Conservation (phyloP, 2,888 invertebrate species). For the Doris montereyensis region DNA sequence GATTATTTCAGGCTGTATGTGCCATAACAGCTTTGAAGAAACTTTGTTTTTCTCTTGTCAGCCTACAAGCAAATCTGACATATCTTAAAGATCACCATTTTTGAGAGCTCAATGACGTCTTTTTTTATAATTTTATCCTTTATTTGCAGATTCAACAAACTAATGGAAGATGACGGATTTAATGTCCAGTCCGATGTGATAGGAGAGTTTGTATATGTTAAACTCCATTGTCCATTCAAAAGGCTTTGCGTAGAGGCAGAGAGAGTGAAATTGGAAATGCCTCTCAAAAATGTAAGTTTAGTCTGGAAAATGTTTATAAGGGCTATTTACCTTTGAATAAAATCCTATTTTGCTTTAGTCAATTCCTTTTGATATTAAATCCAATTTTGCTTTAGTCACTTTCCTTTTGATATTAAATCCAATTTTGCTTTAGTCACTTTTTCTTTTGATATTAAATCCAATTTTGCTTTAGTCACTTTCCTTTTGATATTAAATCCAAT, state of each 20-base stretch:
- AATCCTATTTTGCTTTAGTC: no score
- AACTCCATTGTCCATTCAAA: conserved; percentile 68
- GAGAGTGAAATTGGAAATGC: conserved; percentile 69
- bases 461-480: no score
- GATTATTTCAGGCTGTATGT: no score
- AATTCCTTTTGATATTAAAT: no score
- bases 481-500: no score
- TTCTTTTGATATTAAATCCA: no score
- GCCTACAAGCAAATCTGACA: no score
- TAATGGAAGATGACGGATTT: conserved; percentile 62
- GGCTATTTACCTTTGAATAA: background rate
- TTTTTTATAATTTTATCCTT: conserved; percentile 37
- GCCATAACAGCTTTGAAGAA: no score
- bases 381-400: no score
- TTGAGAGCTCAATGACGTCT: conserved; percentile 42
- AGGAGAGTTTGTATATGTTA: conserved; percentile 54
- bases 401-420: no score
- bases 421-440: no score
- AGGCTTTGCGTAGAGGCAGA: conserved; percentile 70
- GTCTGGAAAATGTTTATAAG: background rate
- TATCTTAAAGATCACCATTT: conserved; percentile 14
- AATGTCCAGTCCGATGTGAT: conserved; percentile 54
- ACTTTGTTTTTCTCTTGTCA: no score
- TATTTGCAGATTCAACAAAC: conserved; percentile 56
- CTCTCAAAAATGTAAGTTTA: conserved; percentile 66